Percentiles rank a stretch among this genome's conserved stretches.
phyloP scores from a whole-genome alignment of 1,140 invertebrate genomes.

The Lordiphosa collinella region DNA sequence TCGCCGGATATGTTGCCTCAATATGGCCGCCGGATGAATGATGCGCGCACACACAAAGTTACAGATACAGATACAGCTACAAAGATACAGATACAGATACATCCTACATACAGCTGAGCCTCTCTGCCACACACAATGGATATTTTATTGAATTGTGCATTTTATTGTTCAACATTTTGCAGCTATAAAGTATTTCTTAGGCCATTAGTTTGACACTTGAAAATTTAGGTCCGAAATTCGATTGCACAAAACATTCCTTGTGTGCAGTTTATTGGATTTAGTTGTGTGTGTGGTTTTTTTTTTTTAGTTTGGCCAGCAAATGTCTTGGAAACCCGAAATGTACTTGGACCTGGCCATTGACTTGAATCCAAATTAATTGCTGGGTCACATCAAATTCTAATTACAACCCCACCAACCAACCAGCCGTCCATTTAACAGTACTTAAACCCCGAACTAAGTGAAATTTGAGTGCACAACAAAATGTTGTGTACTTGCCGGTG shows the following conservation, averaged over 20 bases:
- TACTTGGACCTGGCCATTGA: slow-evolving; percentile 8
- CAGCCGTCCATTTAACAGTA: slow-evolving; percentile 34
- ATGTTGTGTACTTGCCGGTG: background rate
- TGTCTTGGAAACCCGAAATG: slow-evolving; percentile 58
- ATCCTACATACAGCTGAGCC: slow-evolving; percentile 14
- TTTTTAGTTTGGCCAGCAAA: slow-evolving; percentile 24
- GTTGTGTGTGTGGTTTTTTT: slow-evolving; percentile 10
- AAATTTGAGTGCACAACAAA: slow-evolving; percentile 27
- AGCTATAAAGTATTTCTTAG: slow-evolving; percentile 77
- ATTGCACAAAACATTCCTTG: slow-evolving; percentile 40
- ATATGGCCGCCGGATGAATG: slow-evolving; percentile 76
- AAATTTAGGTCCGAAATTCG: slow-evolving; percentile 63
- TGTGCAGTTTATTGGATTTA: slow-evolving; percentile 40
- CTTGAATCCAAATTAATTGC: slow-evolving; percentile 31
- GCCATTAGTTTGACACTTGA: slow-evolving; percentile 76
- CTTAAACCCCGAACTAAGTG: slow-evolving; percentile 38
- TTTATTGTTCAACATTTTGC: slow-evolving; percentile 48
- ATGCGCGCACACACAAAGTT: slow-evolving; percentile 54
- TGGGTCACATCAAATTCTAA: slow-evolving; percentile 38
- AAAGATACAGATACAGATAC: slow-evolving; percentile 17
- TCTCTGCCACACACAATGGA: slow-evolving; percentile 43
- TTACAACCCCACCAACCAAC: slow-evolving; percentile 31
- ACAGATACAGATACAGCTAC: slow-evolving; percentile 26
- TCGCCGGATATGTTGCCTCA: slow-evolving; percentile 76
- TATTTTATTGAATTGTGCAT: slow-evolving; percentile 73